Base-by-base conservation (phyloP, 2,797 vertebrate species). In the Enteromius thamalakanensis region DNA sequence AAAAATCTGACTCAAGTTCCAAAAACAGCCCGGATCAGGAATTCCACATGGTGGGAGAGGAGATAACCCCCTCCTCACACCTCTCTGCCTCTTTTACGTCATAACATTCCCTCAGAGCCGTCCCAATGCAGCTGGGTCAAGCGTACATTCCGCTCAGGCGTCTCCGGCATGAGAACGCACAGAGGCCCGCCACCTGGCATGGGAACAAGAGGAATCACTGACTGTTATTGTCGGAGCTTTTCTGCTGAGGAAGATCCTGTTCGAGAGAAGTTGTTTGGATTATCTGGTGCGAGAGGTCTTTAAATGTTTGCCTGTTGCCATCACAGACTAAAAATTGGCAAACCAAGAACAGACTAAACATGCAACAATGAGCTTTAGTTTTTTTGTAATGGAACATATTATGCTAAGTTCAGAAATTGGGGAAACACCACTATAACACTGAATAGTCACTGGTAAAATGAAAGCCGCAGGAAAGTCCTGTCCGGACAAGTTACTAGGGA, bases 1-100 rank as follows among this genome's bases (percentile, higher is more conserved):
- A 58, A 87, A 91, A 89, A 88, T 87, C 45, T 49, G 84, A 81
- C 91, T 91, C 82, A 88, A 90, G 86, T 92, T 95, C 93, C 91
- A 90, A 92, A 94, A 94, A 93, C 92, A 91, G 92, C 91, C 87
- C 19, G 89, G 79, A 87, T 88, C 88, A 90, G 90, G 92, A 93
- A 94, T 94, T 92, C 89, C 90, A 91, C 88, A 89, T 85, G 84
- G 85, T 88, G 83, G 84, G 51, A 84, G 87, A 86, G 85, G 89
- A 93, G 91, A 94, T 92, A 93, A 91, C 90, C 83, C 86, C 89
- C 87, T 88, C 83, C 6, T n/a, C 81, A 51, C 81, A 37, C 72
- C 85, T 90, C 87, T 89, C 1, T 21, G 12, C 55, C 81, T 89
- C 89, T 53, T 49, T 90, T 89, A 93, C 91, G 90, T 93, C 93